phyloP scores from a whole-genome alignment of 2,888 invertebrate genomes.

The Cephus rjabovi region DNA sequence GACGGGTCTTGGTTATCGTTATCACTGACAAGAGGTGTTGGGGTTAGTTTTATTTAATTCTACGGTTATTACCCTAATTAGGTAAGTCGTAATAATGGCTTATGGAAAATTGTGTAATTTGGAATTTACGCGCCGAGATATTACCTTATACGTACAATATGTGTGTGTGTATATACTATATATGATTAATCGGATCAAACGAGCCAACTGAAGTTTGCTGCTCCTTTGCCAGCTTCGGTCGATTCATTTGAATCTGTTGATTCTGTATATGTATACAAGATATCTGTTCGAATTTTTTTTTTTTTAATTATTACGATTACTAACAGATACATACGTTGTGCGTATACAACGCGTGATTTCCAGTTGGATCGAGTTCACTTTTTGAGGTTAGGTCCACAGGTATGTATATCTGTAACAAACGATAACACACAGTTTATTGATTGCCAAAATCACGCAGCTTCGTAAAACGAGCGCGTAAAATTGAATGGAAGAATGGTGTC shows the following conservation, averaged over 20 bases:
- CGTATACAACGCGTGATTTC: not conserved
- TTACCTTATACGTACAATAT: not conserved
- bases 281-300: not conserved
- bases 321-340: not conserved
- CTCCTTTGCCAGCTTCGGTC: not conserved
- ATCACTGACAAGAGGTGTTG: not conserved
- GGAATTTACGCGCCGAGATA: not conserved
- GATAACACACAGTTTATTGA: not conserved
- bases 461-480: not conserved
- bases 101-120: not conserved
- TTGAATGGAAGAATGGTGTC: not conserved
- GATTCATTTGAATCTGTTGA: not conserved
- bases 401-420: not conserved
- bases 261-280: not conserved
- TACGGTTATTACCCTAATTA: not conserved
- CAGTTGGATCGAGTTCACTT: not conserved
- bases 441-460: not conserved
- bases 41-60: not conserved
- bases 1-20: not conserved
- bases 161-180: accelerated
- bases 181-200: no score
- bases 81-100: not conserved
- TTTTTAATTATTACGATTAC: not conserved
- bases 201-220: not conserved
- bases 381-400: not conserved